Conservation (phyloP, 2,113 vertebrate genomes). For the Excalfactoria chinensis region DNA sequence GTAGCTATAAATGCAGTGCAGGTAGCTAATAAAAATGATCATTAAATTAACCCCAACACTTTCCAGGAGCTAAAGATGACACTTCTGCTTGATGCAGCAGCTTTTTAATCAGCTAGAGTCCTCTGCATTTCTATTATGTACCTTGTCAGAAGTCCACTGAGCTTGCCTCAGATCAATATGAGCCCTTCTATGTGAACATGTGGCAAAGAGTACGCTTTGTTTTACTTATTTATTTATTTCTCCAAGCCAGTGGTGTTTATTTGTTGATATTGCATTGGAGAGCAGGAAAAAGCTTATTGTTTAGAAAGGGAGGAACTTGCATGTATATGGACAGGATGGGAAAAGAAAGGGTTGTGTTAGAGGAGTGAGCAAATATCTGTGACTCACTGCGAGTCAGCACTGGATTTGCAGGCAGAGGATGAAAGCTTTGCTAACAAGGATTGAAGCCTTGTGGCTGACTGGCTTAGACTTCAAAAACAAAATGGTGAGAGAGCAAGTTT, state of each 20-base stretch:
- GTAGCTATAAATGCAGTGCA: not conserved
- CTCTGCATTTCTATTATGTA: not conserved
- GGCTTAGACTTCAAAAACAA: slow-evolving; percentile 15
- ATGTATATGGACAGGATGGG: not conserved
- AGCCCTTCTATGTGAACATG: not conserved
- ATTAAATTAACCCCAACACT: not conserved
- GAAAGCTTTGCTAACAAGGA: slow-evolving; percentile 19
- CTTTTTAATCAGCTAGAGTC: not conserved
- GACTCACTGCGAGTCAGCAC: rapidly evolving
- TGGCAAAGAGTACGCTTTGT: not conserved
- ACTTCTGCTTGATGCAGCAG: not conserved
- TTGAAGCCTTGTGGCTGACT: not conserved
- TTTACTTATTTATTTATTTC: not conserved
- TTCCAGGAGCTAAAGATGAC: not conserved
- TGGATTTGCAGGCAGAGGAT: slow-evolving; percentile 7
- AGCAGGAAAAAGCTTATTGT: not conserved
- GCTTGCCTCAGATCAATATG: not conserved
- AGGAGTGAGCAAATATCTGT: not conserved
- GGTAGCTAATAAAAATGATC: not conserved
- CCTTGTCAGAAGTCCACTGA: not conserved
- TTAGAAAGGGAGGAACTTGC: not conserved
- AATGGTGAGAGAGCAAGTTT: rapidly evolving
- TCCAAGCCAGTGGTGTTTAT: not conserved
- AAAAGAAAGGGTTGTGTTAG: not conserved
- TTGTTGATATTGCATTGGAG: not conserved